Evolutionary conservation across 2,113 vertebrate species (phyloP).

Genomic region (Catagonus wagneri): DNA sequence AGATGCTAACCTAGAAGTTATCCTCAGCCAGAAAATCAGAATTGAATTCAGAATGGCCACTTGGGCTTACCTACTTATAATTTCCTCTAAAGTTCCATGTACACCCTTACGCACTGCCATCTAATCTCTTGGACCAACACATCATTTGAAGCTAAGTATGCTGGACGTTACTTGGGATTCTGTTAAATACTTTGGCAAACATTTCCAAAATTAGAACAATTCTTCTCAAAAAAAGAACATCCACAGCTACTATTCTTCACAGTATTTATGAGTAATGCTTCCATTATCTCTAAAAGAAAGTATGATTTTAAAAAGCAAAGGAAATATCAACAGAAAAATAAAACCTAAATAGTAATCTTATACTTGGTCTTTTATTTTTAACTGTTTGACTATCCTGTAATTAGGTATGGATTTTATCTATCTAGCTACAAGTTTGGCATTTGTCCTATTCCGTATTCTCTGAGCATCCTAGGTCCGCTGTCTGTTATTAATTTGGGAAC

Average conservation of each 20-base stretch:
- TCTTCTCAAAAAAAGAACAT: background rate
- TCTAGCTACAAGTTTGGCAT: background rate
- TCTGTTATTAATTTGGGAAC: background rate
- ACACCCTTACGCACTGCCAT: background rate
- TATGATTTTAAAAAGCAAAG: background rate
- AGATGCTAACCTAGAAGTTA: background rate
- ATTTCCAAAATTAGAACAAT: constrained; percentile 10
- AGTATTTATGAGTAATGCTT: background rate
- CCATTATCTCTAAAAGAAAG: background rate
- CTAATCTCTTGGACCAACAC: background rate
- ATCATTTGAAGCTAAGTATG: background rate
- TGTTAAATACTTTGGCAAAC: background rate
- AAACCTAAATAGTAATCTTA: background rate
- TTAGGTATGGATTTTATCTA: background rate
- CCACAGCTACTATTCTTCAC: background rate
- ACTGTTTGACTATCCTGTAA: background rate
- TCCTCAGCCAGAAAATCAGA: background rate
- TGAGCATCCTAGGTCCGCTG: background rate
- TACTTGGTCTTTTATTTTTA: background rate
- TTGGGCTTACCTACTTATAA: background rate
- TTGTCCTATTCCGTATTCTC: background rate
- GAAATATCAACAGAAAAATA: background rate
- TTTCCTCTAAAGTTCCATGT: background rate
- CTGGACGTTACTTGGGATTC: background rate
- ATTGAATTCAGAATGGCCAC: background rate